Conservation (phyloP, 2,113 vertebrate species). For the Barbus barbus region DNA sequence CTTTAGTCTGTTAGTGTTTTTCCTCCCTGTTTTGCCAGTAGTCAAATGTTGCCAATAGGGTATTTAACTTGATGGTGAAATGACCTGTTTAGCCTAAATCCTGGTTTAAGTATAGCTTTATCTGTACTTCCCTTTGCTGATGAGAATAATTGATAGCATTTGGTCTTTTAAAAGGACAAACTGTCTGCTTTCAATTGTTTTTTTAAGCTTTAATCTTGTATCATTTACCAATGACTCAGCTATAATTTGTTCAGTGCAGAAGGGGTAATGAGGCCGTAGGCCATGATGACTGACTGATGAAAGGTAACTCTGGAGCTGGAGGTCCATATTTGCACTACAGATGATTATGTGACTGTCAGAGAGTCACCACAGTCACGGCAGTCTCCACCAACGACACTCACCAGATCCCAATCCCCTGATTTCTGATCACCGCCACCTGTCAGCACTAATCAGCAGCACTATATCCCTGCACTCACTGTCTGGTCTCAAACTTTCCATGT, state of each 20-base stretch:
- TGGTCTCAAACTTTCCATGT: too few relatives aligned
- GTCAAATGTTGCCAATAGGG: neutral
- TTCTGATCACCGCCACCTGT: too few relatives aligned
- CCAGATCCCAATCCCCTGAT: too few relatives aligned
- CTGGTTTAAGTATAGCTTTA: neutral
- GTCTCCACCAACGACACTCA: too few relatives aligned
- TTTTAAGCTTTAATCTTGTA: conserved; percentile 16
- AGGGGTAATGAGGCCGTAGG: too few relatives aligned
- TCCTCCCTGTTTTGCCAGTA: neutral
- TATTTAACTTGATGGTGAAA: conserved; percentile 11
- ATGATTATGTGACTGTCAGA: conserved; percentile 23
- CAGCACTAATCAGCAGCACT: too few relatives aligned
- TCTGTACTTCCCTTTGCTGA: conserved; percentile 21
- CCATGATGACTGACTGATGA: too few relatives aligned
- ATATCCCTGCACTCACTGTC: too few relatives aligned
- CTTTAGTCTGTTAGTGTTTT: conserved; percentile 13
- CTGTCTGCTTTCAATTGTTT: conserved; percentile 5
- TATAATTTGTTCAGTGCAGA: neutral
- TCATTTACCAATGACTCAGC: conserved; percentile 6
- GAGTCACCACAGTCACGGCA: too few relatives aligned
- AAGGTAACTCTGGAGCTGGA: neutral
- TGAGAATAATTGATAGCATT: conserved; percentile 17
- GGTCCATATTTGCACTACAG: neutral
- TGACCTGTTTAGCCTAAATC: conserved; percentile 17
- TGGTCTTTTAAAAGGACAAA: conserved; percentile 18